Percentiles rank a stretch among this genome's conserved stretches.
These are phyloP conservation scores for Mastomys coucha DNA, from an alignment of 2,113 vertebrate species.

Conservation along the genomic window DNA sequence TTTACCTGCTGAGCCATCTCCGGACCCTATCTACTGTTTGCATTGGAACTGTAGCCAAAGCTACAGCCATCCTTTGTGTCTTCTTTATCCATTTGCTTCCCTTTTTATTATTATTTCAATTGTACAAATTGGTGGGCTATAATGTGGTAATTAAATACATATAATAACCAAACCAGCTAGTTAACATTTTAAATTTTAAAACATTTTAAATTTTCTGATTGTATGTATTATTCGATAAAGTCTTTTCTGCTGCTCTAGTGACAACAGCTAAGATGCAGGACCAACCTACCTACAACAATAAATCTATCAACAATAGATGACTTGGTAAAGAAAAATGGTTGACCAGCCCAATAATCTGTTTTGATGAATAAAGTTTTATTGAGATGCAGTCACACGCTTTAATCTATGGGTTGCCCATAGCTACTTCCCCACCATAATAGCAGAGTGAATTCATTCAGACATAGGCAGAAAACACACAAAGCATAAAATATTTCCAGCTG, in stretches of 20 bases:
- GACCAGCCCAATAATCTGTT: not conserved
- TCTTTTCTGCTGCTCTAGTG: not conserved
- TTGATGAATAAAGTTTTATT: conserved; percentile 54
- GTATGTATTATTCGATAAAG: not conserved
- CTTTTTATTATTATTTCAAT: not conserved
- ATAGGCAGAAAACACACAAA: not conserved
- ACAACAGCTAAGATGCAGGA: not conserved
- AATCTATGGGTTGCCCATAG: not conserved
- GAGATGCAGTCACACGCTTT: not conserved
- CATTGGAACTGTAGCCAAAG: not conserved
- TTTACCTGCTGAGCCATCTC: not conserved
- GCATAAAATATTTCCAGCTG: not conserved
- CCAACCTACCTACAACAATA: not conserved
- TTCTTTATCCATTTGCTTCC: not conserved
- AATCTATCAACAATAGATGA: no score
- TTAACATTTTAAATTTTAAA: not conserved
- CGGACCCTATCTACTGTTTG: not conserved
- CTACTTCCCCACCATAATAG: not conserved
- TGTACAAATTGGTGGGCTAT: not conserved
- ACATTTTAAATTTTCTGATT: not conserved
- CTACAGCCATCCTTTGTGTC: not conserved
- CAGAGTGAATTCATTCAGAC: not conserved
- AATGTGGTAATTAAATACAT: not conserved
- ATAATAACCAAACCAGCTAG: not conserved
- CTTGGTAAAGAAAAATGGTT: not conserved